These are phyloP conservation scores for Melanocharis versteri DNA, from an alignment of 2,113 vertebrate genomes.

Conservation along the genomic window DNA sequence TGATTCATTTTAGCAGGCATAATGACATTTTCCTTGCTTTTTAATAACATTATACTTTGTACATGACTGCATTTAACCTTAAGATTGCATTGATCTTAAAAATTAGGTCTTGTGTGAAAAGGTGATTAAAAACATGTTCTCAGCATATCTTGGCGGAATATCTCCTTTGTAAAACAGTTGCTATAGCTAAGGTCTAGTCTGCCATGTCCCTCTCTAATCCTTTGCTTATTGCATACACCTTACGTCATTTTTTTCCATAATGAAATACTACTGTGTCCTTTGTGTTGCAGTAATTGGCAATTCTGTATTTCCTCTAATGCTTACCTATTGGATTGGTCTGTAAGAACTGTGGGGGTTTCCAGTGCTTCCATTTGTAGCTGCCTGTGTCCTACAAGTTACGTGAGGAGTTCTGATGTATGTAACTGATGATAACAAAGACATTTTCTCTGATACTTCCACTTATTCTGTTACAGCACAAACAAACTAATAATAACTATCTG, in stretches of 20 bases:
- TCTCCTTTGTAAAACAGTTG: not conserved
- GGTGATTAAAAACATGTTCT: not conserved
- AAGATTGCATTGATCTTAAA: not conserved
- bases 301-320: not conserved
- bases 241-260: not conserved
- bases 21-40: not conserved
- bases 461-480: not conserved
- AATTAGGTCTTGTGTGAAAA: not conserved
- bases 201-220: not conserved
- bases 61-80: not conserved
- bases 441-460: not conserved
- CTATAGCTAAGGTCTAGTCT: not conserved
- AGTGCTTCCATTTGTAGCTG: not conserved
- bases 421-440: not conserved
- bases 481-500: not conserved
- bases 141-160: not conserved
- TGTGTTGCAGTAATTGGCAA: not conserved
- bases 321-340: not conserved
- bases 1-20: not conserved
- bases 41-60: not conserved
- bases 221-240: not conserved
- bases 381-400: accelerated
- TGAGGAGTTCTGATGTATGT: not conserved
- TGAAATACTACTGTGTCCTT: not conserved
- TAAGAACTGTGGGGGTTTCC: not conserved